phyloP scores from a whole-genome alignment of 2,797 vertebrate genomes.

The Cirrhinus mrigala region DNA sequence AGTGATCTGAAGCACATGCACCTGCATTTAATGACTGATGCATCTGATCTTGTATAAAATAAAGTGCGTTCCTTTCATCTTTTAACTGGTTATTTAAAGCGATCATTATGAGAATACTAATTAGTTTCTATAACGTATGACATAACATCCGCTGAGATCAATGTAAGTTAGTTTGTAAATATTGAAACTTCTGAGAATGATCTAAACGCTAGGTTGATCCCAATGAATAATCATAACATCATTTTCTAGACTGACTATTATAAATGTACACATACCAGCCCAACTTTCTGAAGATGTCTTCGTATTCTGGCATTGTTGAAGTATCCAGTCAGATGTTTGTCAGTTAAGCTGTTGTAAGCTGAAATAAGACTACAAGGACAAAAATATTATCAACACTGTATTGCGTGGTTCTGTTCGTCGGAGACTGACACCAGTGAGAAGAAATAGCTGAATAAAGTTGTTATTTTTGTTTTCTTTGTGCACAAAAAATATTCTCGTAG shows the following conservation, averaged over 20 bases:
- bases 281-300: constrained; percentile 89
- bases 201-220: not conserved
- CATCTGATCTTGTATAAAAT: not conserved
- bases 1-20: constrained; percentile 82
- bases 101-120: constrained; percentile 21
- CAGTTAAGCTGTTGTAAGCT: constrained; percentile 93
- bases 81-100: not conserved
- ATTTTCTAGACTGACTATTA: constrained; percentile 50
- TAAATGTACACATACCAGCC: constrained; percentile 82
- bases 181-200: not conserved
- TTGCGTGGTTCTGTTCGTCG: no score
- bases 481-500: no score
- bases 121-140: not conserved
- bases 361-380: constrained; percentile 79
- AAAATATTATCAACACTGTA: not conserved
- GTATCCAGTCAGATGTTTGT: constrained; percentile 92
- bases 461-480: no score
- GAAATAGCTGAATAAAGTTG: no score
- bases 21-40: constrained; percentile 35
- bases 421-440: no score
- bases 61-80: constrained; percentile 31
- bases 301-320: constrained; percentile 92
- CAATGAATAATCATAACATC: not conserved
- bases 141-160: not conserved
- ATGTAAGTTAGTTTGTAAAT: constrained; percentile 11